Conservation (phyloP, 2,113 vertebrate species). For the Micronycteris hirsuta region DNA sequence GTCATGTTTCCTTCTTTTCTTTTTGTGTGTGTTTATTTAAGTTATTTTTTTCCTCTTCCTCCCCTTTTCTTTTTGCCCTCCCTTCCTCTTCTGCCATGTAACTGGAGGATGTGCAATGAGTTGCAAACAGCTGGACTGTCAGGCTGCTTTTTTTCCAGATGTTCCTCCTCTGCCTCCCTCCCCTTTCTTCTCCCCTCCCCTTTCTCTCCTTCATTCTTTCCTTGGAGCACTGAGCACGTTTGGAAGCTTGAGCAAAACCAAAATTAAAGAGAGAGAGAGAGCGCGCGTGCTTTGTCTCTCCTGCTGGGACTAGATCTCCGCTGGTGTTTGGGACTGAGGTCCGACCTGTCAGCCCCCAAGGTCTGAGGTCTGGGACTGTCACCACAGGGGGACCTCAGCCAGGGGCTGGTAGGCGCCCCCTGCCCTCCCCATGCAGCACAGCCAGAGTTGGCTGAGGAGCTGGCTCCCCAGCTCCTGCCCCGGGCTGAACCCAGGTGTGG, state of each 20-base stretch:
- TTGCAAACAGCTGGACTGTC: conserved; percentile 76
- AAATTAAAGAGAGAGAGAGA: conserved; percentile 67
- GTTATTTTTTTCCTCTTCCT: conserved; percentile 65
- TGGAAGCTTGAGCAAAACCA: conserved; percentile 71
- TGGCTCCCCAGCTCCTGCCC: conserved; percentile 51
- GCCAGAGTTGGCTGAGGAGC: conserved; percentile 26
- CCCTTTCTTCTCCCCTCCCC: background rate
- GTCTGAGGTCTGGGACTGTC: background rate
- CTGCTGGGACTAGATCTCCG: background rate
- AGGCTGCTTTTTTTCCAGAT: conserved; percentile 78
- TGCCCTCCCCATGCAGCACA: conserved; percentile 47
- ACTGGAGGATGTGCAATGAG: conserved; percentile 73
- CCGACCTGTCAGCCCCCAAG: accelerated
- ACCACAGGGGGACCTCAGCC: background rate
- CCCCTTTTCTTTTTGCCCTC: conserved; percentile 76
- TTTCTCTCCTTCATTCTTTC: conserved; percentile 57
- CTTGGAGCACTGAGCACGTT: conserved; percentile 65
- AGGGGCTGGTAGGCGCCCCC: background rate
- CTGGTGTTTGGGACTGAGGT: background rate
- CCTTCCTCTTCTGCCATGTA: conserved; percentile 74
- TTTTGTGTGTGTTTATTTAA: conserved; percentile 70
- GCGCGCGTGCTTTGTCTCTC: background rate
- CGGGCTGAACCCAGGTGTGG: background rate
- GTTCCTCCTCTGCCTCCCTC: conserved; percentile 52
- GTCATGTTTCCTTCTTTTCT: conserved; percentile 67